Evolutionary conservation across 2,888 invertebrate species (phyloP).

Genomic region (Oegoconia quadripuncta): DNA sequence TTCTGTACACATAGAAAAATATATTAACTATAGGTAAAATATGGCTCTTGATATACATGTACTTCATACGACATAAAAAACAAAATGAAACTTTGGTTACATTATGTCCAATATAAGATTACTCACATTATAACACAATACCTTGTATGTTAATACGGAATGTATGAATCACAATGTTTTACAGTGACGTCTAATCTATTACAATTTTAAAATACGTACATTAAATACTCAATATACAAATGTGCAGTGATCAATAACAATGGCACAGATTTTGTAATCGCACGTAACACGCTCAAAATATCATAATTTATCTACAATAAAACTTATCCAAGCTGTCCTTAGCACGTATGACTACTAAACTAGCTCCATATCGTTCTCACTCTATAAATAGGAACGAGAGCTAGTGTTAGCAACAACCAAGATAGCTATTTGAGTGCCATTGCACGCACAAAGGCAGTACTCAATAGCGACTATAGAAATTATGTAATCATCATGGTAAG

Average conservation of each 20-base stretch:
- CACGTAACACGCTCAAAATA: slow-evolving; percentile 27
- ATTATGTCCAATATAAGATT: slow-evolving; percentile 21
- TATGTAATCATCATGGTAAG: no score
- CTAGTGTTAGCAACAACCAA: no score
- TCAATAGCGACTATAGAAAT: no score
- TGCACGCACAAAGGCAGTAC: no score
- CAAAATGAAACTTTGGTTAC: slow-evolving; percentile 43
- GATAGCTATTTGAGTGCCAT: no score
- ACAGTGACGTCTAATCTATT: slow-evolving; percentile 24
- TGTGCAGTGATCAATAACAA: slow-evolving; percentile 54
- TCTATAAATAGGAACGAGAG: no score
- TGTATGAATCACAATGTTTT: slow-evolving; percentile 56
- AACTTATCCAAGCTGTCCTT: slow-evolving; percentile 5
- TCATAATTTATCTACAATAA: slow-evolving; percentile 3
- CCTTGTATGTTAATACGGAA: slow-evolving; percentile 42
- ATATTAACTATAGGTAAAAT: slow-evolving; percentile 60
- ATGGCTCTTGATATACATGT: slow-evolving; percentile 48
- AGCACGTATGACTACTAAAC: neutral
- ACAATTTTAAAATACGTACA: slow-evolving; percentile 21
- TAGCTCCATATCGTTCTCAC: no score
- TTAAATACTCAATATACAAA: slow-evolving; percentile 32
- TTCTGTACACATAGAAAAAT: slow-evolving; percentile 70
- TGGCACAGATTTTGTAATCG: slow-evolving; percentile 70
- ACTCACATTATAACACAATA: slow-evolving; percentile 21
- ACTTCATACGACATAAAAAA: slow-evolving; percentile 28